Percentiles rank a stretch among this genome's conserved stretches.
Evolutionary conservation across 2,113 vertebrate genomes (phyloP).

Genomic region (Riparia riparia): DNA sequence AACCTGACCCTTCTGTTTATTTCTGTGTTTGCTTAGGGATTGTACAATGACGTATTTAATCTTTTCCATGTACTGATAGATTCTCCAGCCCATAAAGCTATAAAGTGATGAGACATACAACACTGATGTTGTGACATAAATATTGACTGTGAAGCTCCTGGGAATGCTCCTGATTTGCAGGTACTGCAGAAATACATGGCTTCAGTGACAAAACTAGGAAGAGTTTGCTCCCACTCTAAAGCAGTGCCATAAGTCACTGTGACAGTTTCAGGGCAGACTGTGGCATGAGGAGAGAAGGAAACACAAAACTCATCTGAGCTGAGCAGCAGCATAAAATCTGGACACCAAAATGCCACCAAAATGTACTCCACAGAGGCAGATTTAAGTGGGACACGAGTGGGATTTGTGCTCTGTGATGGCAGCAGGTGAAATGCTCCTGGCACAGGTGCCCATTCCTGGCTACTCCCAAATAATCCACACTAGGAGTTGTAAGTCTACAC

Average conservation of each 20-base stretch:
- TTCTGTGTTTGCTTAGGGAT: background rate
- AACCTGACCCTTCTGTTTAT: background rate
- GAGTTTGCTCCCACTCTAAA: background rate
- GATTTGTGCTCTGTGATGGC: background rate
- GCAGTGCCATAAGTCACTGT: background rate
- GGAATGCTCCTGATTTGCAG: background rate
- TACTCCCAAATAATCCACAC: background rate
- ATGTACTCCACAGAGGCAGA: background rate
- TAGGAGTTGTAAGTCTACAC: fast-evolving
- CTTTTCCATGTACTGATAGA: background rate
- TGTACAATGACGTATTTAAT: background rate
- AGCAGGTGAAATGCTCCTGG: background rate
- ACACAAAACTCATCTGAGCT: background rate
- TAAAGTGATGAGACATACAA: background rate
- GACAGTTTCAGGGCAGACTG: background rate
- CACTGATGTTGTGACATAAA: background rate
- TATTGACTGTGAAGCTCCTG: background rate
- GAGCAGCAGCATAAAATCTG: background rate
- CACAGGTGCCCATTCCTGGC: background rate
- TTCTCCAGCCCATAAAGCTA: background rate
- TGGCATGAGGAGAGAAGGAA: background rate
- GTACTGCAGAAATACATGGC: background rate
- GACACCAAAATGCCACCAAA: background rate
- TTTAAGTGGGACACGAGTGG: background rate
- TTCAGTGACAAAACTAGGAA: background rate